Base-by-base conservation (phyloP, 2,113 vertebrate species). In the Oryzias curvinotus region DNA sequence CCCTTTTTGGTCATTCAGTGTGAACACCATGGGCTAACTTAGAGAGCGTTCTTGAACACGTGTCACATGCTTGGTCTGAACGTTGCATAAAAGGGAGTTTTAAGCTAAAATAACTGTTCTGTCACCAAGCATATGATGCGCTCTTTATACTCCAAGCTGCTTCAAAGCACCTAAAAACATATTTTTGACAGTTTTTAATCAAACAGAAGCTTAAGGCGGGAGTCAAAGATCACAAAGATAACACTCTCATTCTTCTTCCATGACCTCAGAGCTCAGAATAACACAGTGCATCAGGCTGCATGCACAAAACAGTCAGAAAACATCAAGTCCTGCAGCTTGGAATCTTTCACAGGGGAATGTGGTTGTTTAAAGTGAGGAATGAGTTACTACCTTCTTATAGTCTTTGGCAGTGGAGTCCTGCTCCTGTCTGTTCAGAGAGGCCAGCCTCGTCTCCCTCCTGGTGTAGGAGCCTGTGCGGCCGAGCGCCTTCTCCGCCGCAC, bases 371-470 rank as follows among this genome's bases (percentile, higher is more conserved):
- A 62, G 18, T 16, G 5, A 57, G 43, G 42, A 19, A 13, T 30
- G 30, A 52, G 45, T 61, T 52, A 6, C 44, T 80, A 98, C 96
- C 86, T 94, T 98, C 87, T 93, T 97, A 5, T 95, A 98, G 89
- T 97, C 95, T 80, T 91, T 95, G 84, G 84, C 83, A 15, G 79
- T 68, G 45, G 78, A 65, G 61, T 95, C 95, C 26, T 95, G 94
- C 18, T 90, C 88, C 43, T 75, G 78, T 65, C 45, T 71, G 23
- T 65, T 86, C 52, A 95, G 88, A 16, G 92, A 88, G 2, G 93
- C 91, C 15, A 98, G 85, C 16, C 96, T 93, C 54, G 92, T 94
- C 83, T 98, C 96, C 44, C 95, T 85, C 5, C 95, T 91, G 1
- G 91, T 91, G 74, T 96, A 95, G 1, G 94, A 93, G 65, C 94